Evolutionary conservation across 1,140 invertebrate species (phyloP).

Genomic region (Steinernema khuongi): DNA sequence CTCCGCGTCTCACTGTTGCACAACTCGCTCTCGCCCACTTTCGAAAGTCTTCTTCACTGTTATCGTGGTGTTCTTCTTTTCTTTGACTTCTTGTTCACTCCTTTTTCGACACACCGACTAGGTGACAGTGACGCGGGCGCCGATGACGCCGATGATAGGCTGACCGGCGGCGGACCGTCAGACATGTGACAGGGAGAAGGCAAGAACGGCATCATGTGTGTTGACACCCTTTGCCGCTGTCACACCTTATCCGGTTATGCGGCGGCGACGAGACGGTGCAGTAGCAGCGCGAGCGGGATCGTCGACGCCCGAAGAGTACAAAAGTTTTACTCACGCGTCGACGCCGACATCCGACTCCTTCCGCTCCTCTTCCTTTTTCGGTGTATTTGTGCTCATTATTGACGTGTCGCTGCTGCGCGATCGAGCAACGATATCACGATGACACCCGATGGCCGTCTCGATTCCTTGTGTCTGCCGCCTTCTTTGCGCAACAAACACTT

Average conservation of each 20-base stretch:
- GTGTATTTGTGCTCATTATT: neutral
- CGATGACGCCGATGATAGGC: neutral
- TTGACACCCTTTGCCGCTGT: too few species aligned
- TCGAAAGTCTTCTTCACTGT: neutral
- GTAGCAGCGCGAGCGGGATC: too few species aligned
- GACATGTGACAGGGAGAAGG: neutral
- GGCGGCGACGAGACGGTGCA: too few species aligned
- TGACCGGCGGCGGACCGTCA: neutral
- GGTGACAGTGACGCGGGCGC: neutral
- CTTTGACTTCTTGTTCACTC: neutral
- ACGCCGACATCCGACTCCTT: neutral
- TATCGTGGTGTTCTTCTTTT: neutral
- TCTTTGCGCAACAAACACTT: constrained; percentile 16
- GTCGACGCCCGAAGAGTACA: too few species aligned
- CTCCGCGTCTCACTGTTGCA: neutral
- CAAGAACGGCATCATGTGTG: neutral
- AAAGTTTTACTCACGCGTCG: neutral
- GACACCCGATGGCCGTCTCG: neutral
- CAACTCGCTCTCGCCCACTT: neutral
- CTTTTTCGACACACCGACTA: neutral
- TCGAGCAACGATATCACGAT: neutral
- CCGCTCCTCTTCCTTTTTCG: neutral
- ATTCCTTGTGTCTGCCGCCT: neutral
- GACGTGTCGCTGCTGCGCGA: neutral
- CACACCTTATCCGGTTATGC: neutral